A percentile compares a stretch with the other conserved stretches of the same genome.
Evolutionary conservation across 2,888 invertebrate species (phyloP).

Genomic region (Frankliniella intonsa): DNA sequence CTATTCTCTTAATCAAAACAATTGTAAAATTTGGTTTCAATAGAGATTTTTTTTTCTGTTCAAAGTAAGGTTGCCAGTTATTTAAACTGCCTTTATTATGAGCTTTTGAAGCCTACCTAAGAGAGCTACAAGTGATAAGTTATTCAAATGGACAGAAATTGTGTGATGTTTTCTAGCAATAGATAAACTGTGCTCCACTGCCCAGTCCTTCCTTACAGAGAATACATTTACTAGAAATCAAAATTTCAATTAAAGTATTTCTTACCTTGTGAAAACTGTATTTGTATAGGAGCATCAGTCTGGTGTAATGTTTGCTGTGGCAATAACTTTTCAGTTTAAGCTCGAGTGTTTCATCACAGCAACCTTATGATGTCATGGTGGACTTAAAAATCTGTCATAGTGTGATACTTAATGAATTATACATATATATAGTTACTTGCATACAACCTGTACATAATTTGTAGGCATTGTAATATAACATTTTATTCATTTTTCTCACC

Average conservation of each 20-base stretch:
- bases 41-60: background rate
- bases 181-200: slow-evolving; percentile 3
- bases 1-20: background rate
- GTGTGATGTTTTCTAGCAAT: slow-evolving; percentile 7
- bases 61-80: background rate
- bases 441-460: slow-evolving; percentile 23
- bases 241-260: slow-evolving; percentile 24
- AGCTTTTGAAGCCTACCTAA: background rate
- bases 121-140: no score
- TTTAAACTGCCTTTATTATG: background rate
- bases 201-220: background rate
- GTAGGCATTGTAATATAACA: slow-evolving; percentile 27
- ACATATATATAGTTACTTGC: slow-evolving; percentile 1
- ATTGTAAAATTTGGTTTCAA: background rate
- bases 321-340: slow-evolving; percentile 8
- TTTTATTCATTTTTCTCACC: slow-evolving; percentile 23
- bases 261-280: background rate
- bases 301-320: slow-evolving; percentile 2
- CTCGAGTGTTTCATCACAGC: slow-evolving; percentile 12
- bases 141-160: background rate
- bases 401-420: slow-evolving; percentile 23
- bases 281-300: background rate
- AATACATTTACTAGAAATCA: slow-evolving; percentile 21
- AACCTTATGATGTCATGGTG: background rate
- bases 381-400: background rate